Evolutionary conservation across 64 coral and sea anemone species (phyloP).

Genomic region (Montipora efflorescens): DNA sequence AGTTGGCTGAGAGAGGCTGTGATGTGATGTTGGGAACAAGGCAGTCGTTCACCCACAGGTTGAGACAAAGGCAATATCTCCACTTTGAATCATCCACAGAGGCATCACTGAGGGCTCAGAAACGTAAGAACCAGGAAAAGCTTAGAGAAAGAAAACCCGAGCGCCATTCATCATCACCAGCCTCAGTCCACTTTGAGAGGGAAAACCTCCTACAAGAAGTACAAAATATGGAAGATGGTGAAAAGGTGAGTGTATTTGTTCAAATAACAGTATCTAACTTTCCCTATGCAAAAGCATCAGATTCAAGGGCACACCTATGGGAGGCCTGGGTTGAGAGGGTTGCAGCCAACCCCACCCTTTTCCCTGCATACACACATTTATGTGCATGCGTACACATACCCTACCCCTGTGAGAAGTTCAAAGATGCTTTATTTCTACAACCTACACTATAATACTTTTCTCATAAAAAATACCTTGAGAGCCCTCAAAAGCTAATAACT

Average conservation of each 20-base stretch:
- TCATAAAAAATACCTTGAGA: too few species aligned
- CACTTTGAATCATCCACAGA: neutral
- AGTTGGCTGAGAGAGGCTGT: slow-evolving; percentile 2
- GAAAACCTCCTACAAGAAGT: slow-evolving; percentile 14
- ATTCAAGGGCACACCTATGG: too few species aligned
- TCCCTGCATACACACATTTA: too few species aligned
- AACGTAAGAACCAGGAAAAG: neutral
- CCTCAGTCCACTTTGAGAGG: slow-evolving; percentile 15
- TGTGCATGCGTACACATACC: too few species aligned
- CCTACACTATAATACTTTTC: too few species aligned
- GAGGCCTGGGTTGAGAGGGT: too few species aligned
- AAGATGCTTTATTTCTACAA: too few species aligned
- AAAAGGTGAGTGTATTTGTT: neutral
- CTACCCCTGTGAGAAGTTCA: too few species aligned
- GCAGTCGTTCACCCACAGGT: neutral
- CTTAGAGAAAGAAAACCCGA: neutral
- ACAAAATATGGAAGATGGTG: slow-evolving; percentile 33
- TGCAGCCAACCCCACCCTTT: too few species aligned
- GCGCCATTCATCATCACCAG: slow-evolving; percentile 31
- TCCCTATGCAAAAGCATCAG: neutral
- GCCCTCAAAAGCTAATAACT: too few species aligned
- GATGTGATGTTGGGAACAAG: neutral
- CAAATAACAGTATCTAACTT: neutral
- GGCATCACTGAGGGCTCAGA: neutral
- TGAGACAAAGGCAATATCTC: neutral